These are phyloP conservation scores for Batillaria attramentaria DNA, from an alignment of 1,140 invertebrate genomes.

Conservation along the genomic window DNA sequence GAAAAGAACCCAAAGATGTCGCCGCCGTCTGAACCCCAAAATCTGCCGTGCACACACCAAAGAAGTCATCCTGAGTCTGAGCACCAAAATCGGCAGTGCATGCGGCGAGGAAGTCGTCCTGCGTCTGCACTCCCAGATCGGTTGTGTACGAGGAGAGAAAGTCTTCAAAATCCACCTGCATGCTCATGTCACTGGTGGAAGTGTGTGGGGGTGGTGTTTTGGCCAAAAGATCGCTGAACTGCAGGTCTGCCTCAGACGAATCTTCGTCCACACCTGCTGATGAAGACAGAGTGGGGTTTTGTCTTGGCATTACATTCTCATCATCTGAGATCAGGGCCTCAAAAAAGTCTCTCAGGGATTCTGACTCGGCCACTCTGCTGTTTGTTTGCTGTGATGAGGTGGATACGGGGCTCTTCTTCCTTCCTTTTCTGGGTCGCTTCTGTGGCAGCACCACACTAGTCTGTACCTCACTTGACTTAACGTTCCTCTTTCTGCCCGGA, in stretches of 20 bases:
- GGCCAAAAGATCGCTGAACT: too few species aligned
- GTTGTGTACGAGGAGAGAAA: not conserved
- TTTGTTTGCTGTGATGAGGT: too few species aligned
- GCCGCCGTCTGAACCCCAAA: constrained; percentile 17
- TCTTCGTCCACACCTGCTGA: too few species aligned
- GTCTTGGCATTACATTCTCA: too few species aligned
- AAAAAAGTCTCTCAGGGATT: too few species aligned
- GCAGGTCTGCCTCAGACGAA: too few species aligned
- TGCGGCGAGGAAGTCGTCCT: constrained; percentile 6
- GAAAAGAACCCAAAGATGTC: not conserved
- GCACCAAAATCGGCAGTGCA: constrained; percentile 25
- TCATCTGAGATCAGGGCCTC: too few species aligned
- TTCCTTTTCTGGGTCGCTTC: not conserved
- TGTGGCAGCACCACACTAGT: not conserved
- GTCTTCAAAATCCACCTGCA: constrained; percentile 4
- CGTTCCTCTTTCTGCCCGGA: not conserved
- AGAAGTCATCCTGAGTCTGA: not conserved
- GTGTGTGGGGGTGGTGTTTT: too few species aligned
- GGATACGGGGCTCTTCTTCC: too few species aligned
- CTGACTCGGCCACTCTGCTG: too few species aligned
- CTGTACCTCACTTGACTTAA: not conserved
- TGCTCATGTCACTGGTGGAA: constrained; percentile 5
- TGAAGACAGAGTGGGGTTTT: too few species aligned
- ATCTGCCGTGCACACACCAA: constrained; percentile 11
- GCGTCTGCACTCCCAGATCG: constrained; percentile 21